These are phyloP conservation scores for Hyphantria cunea DNA, from an alignment of 1,140 invertebrate species.

Conservation along the genomic window DNA sequence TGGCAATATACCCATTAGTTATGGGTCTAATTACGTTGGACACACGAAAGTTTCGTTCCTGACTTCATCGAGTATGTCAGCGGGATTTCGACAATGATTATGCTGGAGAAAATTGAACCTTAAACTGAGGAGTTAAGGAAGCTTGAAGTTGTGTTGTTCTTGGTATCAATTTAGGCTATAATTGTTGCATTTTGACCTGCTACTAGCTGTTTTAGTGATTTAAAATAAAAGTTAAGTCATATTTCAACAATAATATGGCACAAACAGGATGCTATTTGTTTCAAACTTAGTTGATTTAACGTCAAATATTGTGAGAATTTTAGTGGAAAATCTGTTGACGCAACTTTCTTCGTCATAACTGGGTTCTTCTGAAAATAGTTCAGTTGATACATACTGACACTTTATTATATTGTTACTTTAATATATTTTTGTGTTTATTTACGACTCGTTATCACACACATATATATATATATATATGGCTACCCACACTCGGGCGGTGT, in stretches of 20 bases:
- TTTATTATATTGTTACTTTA: too few species aligned
- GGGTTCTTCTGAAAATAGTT: too few species aligned
- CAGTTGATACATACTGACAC: too few species aligned
- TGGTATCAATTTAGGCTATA: slow-evolving; percentile 36
- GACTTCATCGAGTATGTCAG: slow-evolving; percentile 46
- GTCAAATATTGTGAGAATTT: too few species aligned
- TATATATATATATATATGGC: too few species aligned
- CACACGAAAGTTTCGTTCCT: slow-evolving; percentile 42
- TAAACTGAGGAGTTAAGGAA: slow-evolving; percentile 6
- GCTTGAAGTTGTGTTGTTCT: slow-evolving; percentile 9
- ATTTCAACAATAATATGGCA: not conserved
- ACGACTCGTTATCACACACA: too few species aligned
- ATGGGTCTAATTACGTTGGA: slow-evolving; percentile 44
- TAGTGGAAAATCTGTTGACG: too few species aligned
- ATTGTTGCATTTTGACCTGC: slow-evolving; percentile 33
- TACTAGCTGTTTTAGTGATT: slow-evolving; percentile 21
- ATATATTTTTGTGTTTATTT: too few species aligned
- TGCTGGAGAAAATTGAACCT: slow-evolving; percentile 30
- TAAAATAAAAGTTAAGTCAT: slow-evolving; percentile 16
- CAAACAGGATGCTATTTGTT: slow-evolving; percentile 22
- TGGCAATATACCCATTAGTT: slow-evolving; percentile 31
- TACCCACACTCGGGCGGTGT: too few species aligned
- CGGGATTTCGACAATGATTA: slow-evolving; percentile 20
- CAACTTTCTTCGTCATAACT: too few species aligned
- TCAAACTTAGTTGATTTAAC: slow-evolving; percentile 2